These are phyloP conservation scores for Hephaestus fuliginosus DNA, from an alignment of 2,797 vertebrate species.

Conservation along the genomic window DNA sequence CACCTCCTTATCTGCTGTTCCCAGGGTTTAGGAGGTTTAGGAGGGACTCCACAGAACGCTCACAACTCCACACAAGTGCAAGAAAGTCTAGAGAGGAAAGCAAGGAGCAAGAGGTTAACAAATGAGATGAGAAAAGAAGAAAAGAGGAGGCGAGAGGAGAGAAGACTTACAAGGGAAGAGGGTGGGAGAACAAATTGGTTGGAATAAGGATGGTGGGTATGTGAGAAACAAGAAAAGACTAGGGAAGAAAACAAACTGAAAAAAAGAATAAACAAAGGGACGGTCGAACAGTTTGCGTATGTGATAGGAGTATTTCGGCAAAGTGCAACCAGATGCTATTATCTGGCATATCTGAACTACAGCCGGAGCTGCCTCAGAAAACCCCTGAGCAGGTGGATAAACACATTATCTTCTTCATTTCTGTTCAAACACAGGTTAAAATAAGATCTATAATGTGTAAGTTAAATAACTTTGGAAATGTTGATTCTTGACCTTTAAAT, in stretches of 20 bases:
- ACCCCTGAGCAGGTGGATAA: too few relatives aligned
- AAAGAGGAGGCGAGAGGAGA: neutral
- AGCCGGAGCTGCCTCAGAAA: too few relatives aligned
- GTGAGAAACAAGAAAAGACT: neutral
- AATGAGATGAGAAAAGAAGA: neutral
- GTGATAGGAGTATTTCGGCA: too few relatives aligned
- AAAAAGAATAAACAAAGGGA: neutral
- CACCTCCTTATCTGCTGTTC: slow-evolving; percentile 62
- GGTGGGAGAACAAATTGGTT: neutral
- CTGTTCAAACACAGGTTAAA: too few relatives aligned
- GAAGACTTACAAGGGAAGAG: neutral
- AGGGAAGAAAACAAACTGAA: neutral
- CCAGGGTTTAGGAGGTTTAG: slow-evolving; percentile 59
- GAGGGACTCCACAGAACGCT: slow-evolving; percentile 38
- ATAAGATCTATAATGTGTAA: too few relatives aligned
- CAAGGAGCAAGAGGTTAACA: neutral
- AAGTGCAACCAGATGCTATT: too few relatives aligned
- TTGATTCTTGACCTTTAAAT: too few relatives aligned
- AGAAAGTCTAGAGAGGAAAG: slow-evolving; percentile 18
- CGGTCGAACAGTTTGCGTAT: neutral
- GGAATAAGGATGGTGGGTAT: neutral
- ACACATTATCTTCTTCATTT: too few relatives aligned
- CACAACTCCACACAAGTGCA: slow-evolving; percentile 3
- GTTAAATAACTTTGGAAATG: too few relatives aligned
- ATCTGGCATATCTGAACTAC: too few relatives aligned